Conservation (phyloP, 1,140 invertebrate species). For the Papilio aristodemus region DNA sequence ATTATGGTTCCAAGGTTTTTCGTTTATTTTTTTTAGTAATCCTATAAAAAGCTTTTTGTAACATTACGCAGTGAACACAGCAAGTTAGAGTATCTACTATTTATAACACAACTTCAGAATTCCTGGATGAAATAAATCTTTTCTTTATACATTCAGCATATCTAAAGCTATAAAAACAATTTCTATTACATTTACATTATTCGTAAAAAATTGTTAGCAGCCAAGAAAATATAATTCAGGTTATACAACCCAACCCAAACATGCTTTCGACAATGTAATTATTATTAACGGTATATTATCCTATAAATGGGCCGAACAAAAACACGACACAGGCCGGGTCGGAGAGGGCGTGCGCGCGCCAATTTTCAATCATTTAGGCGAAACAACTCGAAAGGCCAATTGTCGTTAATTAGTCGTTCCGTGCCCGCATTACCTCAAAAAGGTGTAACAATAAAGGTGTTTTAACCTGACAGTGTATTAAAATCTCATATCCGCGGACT, state of each 20-base stretch:
- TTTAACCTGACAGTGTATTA: conserved; percentile 52
- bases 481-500: conserved; percentile 51
- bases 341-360: conserved; percentile 49
- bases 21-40: background rate
- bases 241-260: conserved; percentile 5
- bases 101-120: background rate
- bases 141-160: too few relatives aligned
- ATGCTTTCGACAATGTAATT: conserved; percentile 14
- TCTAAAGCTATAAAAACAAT: too few relatives aligned
- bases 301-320: conserved; percentile 34
- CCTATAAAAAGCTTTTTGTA: background rate
- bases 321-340: conserved; percentile 52
- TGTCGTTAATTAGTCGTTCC: conserved; percentile 65
- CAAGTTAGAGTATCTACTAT: background rate
- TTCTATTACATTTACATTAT: too few relatives aligned
- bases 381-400: conserved; percentile 65
- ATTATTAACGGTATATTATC: conserved; percentile 19
- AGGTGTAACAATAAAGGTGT: conserved; percentile 63
- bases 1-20: conserved; percentile 6
- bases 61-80: too few relatives aligned
- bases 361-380: conserved; percentile 71
- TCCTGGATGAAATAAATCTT: too few relatives aligned
- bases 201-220: too few relatives aligned
- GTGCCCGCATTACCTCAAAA: conserved; percentile 55
- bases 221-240: conserved; percentile 15